Conservation (phyloP, 1,140 invertebrate genomes). For the Drosophila subpulchrella region DNA sequence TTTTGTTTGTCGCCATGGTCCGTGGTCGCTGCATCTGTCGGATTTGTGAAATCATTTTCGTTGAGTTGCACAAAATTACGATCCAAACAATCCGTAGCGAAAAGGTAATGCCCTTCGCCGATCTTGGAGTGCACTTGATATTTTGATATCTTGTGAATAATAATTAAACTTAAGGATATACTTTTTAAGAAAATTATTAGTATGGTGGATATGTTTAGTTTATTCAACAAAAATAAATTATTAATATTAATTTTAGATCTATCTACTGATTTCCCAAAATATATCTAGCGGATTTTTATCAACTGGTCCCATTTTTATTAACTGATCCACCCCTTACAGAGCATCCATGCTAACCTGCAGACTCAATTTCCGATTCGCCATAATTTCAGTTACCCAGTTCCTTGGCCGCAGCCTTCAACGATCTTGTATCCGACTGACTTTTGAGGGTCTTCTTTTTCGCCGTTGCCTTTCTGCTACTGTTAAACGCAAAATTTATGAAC, state of each 20-base stretch:
- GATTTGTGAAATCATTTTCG: slow-evolving; percentile 58
- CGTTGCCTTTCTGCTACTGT: slow-evolving; percentile 73
- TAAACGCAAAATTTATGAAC: slow-evolving; percentile 81
- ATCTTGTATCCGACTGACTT: slow-evolving; percentile 49
- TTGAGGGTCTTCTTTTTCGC: slow-evolving; percentile 36
- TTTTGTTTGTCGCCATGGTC: slow-evolving; percentile 22
- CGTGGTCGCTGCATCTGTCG: slow-evolving; percentile 50
- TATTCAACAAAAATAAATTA: no score
- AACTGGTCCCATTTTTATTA: no score
- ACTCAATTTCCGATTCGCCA: neutral
- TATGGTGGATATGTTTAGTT: no score
- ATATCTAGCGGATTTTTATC: no score
- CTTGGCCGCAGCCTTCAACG: slow-evolving; percentile 54
- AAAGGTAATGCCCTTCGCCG: slow-evolving; percentile 8
- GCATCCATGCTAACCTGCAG: neutral
- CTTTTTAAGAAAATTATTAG: no score
- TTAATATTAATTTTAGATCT: no score
- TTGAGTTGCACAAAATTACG: slow-evolving; percentile 25
- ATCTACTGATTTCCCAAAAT: no score
- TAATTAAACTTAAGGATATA: no score
- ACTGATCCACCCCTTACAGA: neutral
- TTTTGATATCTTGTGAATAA: no score
- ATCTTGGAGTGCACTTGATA: neutral
- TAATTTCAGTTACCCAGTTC: slow-evolving; percentile 39
- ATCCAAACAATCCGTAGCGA: slow-evolving; percentile 5